Evolutionary conservation across 2,113 vertebrate species (phyloP).

Genomic region (Ailurus styani): DNA sequence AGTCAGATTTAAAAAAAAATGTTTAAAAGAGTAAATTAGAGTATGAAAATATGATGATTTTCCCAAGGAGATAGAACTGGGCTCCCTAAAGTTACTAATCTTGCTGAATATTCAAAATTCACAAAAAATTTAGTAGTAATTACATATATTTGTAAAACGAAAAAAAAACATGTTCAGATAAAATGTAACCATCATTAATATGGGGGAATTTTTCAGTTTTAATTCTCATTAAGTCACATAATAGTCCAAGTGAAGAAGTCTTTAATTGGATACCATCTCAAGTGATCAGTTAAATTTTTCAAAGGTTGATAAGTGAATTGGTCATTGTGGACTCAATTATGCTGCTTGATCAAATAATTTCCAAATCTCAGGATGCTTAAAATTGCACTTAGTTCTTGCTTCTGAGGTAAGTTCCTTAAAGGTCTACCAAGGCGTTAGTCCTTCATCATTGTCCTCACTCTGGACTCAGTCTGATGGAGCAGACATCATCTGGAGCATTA

Average conservation of each 20-base stretch:
- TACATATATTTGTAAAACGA: neutral
- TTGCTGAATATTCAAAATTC: neutral
- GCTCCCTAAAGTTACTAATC: neutral
- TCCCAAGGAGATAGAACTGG: neutral
- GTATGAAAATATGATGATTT: neutral
- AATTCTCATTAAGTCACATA: neutral
- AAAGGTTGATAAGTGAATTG: neutral
- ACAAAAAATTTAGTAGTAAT: neutral
- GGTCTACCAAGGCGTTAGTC: rapidly evolving
- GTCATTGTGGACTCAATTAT: neutral
- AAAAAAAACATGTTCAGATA: neutral
- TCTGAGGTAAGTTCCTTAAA: neutral
- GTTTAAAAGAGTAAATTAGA: neutral
- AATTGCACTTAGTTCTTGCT: neutral
- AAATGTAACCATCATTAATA: neutral
- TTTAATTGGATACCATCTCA: neutral
- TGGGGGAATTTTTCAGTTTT: neutral
- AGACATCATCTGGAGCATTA: too few species aligned
- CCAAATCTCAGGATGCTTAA: neutral
- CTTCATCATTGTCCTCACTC: neutral
- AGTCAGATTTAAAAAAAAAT: neutral
- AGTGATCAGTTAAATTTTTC: neutral
- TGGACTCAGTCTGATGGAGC: rapidly evolving
- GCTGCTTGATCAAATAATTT: neutral
- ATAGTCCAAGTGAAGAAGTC: neutral